Evolutionary conservation across 1,140 invertebrate species (phyloP).

Genomic region (Drosophila chauvacae): DNA sequence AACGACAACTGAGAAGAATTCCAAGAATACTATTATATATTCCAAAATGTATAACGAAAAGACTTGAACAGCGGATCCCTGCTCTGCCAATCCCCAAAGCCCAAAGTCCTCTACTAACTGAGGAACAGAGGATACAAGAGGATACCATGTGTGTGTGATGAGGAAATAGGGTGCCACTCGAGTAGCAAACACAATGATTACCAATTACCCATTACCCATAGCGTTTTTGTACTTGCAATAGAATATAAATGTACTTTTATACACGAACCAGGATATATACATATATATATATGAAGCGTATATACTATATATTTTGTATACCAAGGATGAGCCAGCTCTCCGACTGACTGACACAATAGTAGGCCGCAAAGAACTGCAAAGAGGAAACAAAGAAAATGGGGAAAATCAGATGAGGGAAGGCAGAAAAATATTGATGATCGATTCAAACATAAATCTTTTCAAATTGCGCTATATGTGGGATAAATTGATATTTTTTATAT

Average conservation of each 20-base stretch:
- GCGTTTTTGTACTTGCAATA: conserved; percentile 66
- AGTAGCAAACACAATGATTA: conserved; percentile 18
- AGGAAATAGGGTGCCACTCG: conserved; percentile 13
- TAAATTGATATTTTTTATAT: not conserved
- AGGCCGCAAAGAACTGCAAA: conserved; percentile 17
- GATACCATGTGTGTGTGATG: conserved; percentile 4
- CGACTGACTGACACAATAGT: conserved; percentile 50
- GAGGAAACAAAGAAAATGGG: not conserved
- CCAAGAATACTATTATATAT: conserved; percentile 34
- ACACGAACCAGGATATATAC: conserved; percentile 30
- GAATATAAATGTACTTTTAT: conserved; percentile 48
- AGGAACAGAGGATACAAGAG: conserved; percentile 16
- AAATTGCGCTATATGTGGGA: too few relatives aligned
- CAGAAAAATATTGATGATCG: not conserved
- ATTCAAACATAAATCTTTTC: not conserved
- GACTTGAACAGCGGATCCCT: conserved; percentile 55
- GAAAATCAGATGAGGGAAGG: not conserved
- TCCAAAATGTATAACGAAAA: conserved; percentile 79
- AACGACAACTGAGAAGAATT: conserved; percentile 16
- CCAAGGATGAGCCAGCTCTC: conserved; percentile 36
- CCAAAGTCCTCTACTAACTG: conserved; percentile 11
- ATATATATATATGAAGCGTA: conserved; percentile 29
- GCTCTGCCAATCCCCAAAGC: conserved; percentile 9
- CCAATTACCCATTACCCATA: conserved; percentile 35
- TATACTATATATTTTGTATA: conserved; percentile 76